Conservation (phyloP, 2,888 invertebrate species). For the Chrysolina haemoptera region DNA sequence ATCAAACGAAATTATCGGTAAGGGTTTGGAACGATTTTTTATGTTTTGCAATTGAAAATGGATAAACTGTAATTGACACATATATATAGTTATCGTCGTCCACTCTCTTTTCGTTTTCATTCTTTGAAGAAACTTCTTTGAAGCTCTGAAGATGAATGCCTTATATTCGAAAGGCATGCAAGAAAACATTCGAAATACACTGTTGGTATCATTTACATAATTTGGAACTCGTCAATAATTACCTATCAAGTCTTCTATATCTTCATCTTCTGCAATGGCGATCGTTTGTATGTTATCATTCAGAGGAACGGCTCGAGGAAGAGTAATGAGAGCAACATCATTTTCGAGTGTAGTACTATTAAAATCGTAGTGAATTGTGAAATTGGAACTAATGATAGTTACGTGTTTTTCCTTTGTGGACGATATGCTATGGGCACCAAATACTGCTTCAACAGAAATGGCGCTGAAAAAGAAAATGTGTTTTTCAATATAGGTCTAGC, state of each 20-base stretch:
- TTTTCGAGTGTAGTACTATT: slow-evolving; percentile 38
- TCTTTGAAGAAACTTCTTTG: too few relatives aligned
- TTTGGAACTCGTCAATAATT: slow-evolving; percentile 36
- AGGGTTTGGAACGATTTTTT: too few relatives aligned
- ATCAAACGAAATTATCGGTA: too few relatives aligned
- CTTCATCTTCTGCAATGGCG: slow-evolving; percentile 43
- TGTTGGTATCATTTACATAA: slow-evolving; percentile 63
- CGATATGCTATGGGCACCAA: slow-evolving; percentile 38
- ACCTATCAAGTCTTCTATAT: slow-evolving; percentile 44
- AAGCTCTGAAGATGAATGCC: too few relatives aligned
- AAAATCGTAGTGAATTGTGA: slow-evolving; percentile 49
- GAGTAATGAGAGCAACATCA: slow-evolving; percentile 50
- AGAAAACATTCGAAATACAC: background rate
- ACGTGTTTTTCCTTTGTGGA: slow-evolving; percentile 25
- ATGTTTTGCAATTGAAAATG: too few relatives aligned
- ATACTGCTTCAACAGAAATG: slow-evolving; percentile 29
- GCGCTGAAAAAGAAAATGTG: slow-evolving; percentile 34
- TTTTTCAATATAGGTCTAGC: too few relatives aligned
- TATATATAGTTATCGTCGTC: too few relatives aligned
- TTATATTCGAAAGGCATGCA: too few relatives aligned
- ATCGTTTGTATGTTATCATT: slow-evolving; percentile 46
- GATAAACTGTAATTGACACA: too few relatives aligned
- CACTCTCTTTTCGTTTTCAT: too few relatives aligned
- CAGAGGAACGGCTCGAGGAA: slow-evolving; percentile 41
- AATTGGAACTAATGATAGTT: background rate